Conservation (phyloP, 1,140 invertebrate genomes). For the Heliconius nattereri region DNA sequence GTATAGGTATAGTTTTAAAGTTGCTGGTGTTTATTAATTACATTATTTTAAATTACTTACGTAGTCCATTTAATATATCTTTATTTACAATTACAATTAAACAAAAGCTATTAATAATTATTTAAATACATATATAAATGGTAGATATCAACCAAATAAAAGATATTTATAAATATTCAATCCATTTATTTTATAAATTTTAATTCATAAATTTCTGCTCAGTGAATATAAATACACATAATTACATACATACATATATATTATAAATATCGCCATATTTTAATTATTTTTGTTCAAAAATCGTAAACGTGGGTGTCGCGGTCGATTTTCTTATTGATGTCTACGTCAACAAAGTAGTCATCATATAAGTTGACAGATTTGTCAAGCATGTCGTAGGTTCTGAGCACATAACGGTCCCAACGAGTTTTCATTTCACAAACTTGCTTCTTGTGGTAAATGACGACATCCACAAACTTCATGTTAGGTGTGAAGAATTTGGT, state of each 20-base stretch:
- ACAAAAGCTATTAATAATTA: too few species aligned
- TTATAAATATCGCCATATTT: neutral
- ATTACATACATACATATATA: neutral
- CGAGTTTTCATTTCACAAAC: slow-evolving; percentile 67
- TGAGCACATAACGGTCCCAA: slow-evolving; percentile 65
- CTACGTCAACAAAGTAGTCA: slow-evolving; percentile 53
- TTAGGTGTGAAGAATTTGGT: slow-evolving; percentile 81
- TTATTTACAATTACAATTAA: too few species aligned
- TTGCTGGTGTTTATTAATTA: too few species aligned
- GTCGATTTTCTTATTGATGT: slow-evolving; percentile 54
- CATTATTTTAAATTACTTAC: too few species aligned
- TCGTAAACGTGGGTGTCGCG: slow-evolving; percentile 45
- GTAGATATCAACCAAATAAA: neutral
- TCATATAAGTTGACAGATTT: slow-evolving; percentile 37
- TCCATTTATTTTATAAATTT: neutral
- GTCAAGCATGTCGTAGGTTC: slow-evolving; percentile 59
- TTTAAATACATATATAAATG: too few species aligned
- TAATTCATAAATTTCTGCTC: neutral
- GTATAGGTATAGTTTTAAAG: too few species aligned
- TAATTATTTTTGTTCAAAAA: slow-evolving; percentile 31
- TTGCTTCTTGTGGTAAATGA: slow-evolving; percentile 82
- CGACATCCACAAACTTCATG: slow-evolving; percentile 83
- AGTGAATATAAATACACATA: neutral
- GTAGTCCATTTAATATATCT: too few species aligned
- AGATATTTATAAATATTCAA: neutral